Evolutionary conservation across 1,140 invertebrate species (phyloP), one percentile per base, ranked within the genome.

Genomic region (Hylyphantes graminicola): DNA sequence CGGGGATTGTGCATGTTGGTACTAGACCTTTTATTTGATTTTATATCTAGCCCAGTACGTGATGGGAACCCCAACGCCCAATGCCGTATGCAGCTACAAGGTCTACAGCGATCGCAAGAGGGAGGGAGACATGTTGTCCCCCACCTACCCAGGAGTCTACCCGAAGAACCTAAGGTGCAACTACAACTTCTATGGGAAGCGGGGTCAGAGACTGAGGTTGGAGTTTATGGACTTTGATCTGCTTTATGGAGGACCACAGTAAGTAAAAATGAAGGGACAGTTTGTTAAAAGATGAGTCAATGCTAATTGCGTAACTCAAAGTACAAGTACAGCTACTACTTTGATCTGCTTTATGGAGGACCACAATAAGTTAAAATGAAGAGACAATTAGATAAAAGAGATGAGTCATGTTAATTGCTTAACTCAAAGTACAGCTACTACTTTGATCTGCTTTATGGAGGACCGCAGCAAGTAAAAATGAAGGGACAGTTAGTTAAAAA

Each of bases 191-290:
- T 93, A 95, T 87, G 98, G 98, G 15, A 92, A 93, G n/a, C 63
- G 92, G 51, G 94, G 94, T 75, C 96, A 99, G 91, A 92, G 98
- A 88, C 95, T 99, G 87, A 93, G 96, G 85, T 92, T 99, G 86
- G 96, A 97, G 90, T 99, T 99, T 92, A 93, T 96, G 87, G 98
- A 99, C 91, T 99, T 99, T 91, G 97, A 99, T 91, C 93, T 99
- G 73, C 99, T 98, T 92, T 98, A 96, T 91, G 98, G 98, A 87
- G 98, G 97, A 87, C 94, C 97, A 88, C 98, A 99, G 97, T 99
- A 92, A 96, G 95, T 94, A 5, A 5, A 35, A 35, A 35, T 35
- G 35, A 1, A 35, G n/a, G n/a, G 35, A 35, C 35, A 35, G 5
- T 35, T n/a, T n/a, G n/a, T n/a, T n/a, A n/a, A n/a, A n/a, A n/a